Evolutionary conservation across 2,113 vertebrate species (phyloP), one percentile per base, ranked within the genome.

Genomic region (Steatornis caripensis): DNA sequence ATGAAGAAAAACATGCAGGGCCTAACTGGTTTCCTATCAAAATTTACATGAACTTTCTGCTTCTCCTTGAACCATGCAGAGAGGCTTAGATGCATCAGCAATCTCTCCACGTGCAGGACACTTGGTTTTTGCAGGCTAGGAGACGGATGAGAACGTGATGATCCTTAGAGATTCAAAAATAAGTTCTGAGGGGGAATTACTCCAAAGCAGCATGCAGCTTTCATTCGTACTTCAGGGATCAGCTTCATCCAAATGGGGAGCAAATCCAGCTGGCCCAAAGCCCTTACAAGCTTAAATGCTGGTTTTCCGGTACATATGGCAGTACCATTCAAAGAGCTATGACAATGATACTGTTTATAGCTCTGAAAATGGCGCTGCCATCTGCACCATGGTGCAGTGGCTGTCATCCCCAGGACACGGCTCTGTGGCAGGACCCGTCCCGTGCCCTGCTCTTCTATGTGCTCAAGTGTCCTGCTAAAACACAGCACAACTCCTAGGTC

Each of bases 311-410:
- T 98, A 96, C 99, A 97, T 98, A 99, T 97, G 98, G 98, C 99
- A 99, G 99, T 98, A 99, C 99, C 99, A 99, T 99, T 99, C 98
- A 99, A 98, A 99, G 99, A 99, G 99, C 99, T 99, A 99, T 99
- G 98, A 99, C 97, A 95, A 97, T 89, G 78, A 98, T 96, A 87
- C 97, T 98, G 98, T 99, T 99, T 97, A 99, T 98, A 99, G 98
- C 99, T 99, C 99, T 98, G 98, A 97, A 98, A 99, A 99, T 99
- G 99, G 99, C 98, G 98, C 99, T 99, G 97, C 98, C 95, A 98
- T 99, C 98, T 98, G 98, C 98, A 98, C 97, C 98, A 98, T 15
- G 83, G 70, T 62, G 62, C 65, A 60, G 70, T 2, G 2, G 76
- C 62, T 88, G 79, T 85, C 92, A 32, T 89, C 94, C 89, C 91